Percentiles rank a stretch among this genome's conserved stretches.
Conservation (phyloP, 1,140 invertebrate species). For the Asbolus verrucosus region DNA sequence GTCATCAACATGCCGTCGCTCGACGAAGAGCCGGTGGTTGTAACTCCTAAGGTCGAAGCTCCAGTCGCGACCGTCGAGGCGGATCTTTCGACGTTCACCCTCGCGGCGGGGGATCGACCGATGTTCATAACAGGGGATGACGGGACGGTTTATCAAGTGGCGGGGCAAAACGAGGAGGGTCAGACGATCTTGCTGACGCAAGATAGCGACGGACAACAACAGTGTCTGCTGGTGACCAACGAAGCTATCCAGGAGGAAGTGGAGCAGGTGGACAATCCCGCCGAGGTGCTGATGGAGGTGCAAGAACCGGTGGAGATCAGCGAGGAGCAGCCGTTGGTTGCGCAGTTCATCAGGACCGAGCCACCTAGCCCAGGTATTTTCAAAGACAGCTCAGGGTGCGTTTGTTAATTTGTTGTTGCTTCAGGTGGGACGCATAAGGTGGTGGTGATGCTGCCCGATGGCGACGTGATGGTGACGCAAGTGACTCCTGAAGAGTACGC, state of each 20-base stretch:
- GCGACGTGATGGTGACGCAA: slow-evolving; percentile 86
- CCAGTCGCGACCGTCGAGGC: slow-evolving; percentile 23
- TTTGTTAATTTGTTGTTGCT: slow-evolving; percentile 44
- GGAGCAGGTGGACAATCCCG: slow-evolving; percentile 51
- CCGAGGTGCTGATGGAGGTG: slow-evolving; percentile 32
- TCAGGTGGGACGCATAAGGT: slow-evolving; percentile 83
- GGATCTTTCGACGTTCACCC: slow-evolving; percentile 56
- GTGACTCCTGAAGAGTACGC: slow-evolving; percentile 86
- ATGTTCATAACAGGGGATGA: slow-evolving; percentile 77
- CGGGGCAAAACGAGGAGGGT: slow-evolving; percentile 81
- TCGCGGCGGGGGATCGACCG: slow-evolving; percentile 66
- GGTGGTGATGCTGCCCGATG: slow-evolving; percentile 82
- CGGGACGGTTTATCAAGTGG: slow-evolving; percentile 76
- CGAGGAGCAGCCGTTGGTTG: slow-evolving; percentile 75
- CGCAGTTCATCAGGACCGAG: slow-evolving; percentile 84
- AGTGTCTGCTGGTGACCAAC: slow-evolving; percentile 78
- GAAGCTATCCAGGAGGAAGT: slow-evolving; percentile 65
- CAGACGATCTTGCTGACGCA: slow-evolving; percentile 77
- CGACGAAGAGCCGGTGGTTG: slow-evolving; percentile 32
- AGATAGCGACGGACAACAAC: slow-evolving; percentile 75
- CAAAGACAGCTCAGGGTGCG: no score
- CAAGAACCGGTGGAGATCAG: slow-evolving; percentile 34
- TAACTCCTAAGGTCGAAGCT: slow-evolving; percentile 34
- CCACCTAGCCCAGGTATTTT: slow-evolving; percentile 84
- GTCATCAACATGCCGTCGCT: slow-evolving; percentile 61